These are phyloP conservation scores for Lithophane semibrunnea DNA, from an alignment of 2,888 invertebrate species.

Conservation along the genomic window DNA sequence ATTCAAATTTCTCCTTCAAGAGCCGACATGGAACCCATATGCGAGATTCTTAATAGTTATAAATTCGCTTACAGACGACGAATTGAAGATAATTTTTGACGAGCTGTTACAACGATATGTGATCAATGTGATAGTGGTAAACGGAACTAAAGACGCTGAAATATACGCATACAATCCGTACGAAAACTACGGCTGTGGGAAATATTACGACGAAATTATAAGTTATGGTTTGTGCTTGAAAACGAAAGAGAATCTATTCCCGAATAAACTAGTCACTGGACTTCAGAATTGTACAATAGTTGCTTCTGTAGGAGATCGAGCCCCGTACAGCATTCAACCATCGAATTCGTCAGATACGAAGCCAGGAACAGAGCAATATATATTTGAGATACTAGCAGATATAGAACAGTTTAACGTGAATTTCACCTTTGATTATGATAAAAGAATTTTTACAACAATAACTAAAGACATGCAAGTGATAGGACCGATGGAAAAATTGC, in stretches of 20 bases:
- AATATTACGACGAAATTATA: constrained; percentile 71
- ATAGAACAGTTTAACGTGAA: constrained; percentile 43
- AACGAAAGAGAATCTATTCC: constrained; percentile 62
- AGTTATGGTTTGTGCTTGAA: constrained; percentile 72
- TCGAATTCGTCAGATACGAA: not conserved
- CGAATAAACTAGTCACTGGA: constrained; percentile 69
- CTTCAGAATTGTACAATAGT: constrained; percentile 74
- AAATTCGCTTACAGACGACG: constrained; percentile 44
- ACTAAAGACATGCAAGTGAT: constrained; percentile 35
- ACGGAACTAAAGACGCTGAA: constrained; percentile 66
- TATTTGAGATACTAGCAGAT: constrained; percentile 42
- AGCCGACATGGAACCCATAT: constrained; percentile 74
- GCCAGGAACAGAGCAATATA: constrained; percentile 49
- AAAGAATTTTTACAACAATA: constrained; percentile 19
- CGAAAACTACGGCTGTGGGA: constrained; percentile 78
- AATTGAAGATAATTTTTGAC: constrained; percentile 70
- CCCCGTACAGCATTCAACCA: constrained; percentile 73
- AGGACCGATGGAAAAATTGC: constrained; percentile 44
- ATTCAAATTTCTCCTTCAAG: constrained; percentile 62
- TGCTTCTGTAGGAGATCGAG: constrained; percentile 70
- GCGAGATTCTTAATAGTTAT: constrained; percentile 72
- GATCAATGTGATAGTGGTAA: constrained; percentile 71
- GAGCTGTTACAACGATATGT: constrained; percentile 68
- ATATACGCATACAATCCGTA: constrained; percentile 79
- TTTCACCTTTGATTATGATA: constrained; percentile 15